phyloP scores from a whole-genome alignment of 1,140 invertebrate genomes.

The Drosophila parvula region DNA sequence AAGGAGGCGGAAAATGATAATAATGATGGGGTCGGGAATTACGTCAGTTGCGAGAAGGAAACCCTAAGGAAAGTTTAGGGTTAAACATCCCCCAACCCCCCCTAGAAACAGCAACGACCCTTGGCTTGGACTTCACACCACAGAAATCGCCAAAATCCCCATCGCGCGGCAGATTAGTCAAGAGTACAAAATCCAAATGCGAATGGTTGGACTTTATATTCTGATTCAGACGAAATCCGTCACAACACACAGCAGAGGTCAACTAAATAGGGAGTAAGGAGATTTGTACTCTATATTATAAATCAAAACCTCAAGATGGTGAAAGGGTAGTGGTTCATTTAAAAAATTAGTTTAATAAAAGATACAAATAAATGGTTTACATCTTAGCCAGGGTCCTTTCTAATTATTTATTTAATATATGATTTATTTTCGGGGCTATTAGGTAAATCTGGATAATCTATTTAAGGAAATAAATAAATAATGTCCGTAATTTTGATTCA shows the following conservation, averaged over 20 bases:
- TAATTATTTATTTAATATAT: no score
- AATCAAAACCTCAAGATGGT: no score
- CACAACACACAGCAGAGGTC: not conserved
- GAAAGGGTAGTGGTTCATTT: no score
- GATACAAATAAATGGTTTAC: no score
- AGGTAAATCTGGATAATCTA: no score
- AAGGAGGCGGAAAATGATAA: not conserved
- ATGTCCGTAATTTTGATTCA: no score
- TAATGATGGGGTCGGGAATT: slow-evolving; percentile 19
- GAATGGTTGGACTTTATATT: slow-evolving; percentile 45
- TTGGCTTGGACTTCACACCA: slow-evolving; percentile 28
- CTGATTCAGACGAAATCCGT: slow-evolving; percentile 41
- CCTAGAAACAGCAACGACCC: slow-evolving; percentile 13
- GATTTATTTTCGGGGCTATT: no score
- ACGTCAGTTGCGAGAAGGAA: slow-evolving; percentile 48
- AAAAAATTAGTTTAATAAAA: no score
- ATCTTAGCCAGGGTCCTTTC: no score
- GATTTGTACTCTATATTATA: no score
- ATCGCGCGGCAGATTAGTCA: slow-evolving; percentile 30
- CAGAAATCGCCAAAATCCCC: slow-evolving; percentile 6
- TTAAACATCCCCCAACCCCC: slow-evolving; percentile 7
- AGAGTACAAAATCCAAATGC: slow-evolving; percentile 40
- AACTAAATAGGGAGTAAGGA: not conserved
- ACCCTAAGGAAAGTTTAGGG: slow-evolving; percentile 13
- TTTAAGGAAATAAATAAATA: no score